Evolutionary conservation across 2,797 vertebrate species (phyloP).

Genomic region (Iguana delicatissima): DNA sequence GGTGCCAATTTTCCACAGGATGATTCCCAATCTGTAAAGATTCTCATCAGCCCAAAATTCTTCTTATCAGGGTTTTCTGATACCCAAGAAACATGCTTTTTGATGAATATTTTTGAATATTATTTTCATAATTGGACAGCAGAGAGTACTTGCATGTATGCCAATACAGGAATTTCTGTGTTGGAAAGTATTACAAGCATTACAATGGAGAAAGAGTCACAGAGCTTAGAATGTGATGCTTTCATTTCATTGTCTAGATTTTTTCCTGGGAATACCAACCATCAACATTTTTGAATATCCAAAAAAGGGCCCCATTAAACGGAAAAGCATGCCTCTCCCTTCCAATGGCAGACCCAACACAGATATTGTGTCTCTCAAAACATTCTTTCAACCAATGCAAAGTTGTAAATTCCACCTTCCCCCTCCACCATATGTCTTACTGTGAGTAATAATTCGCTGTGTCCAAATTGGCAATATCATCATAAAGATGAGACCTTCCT

Average conservation of each 20-base stretch:
- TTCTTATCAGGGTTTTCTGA: not conserved
- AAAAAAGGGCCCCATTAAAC: constrained; percentile 7
- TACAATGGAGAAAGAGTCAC: not conserved
- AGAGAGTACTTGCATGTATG: not conserved
- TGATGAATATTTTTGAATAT: too few relatives aligned
- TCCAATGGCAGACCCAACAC: not conserved
- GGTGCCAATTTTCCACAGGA: too few relatives aligned
- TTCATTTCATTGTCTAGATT: not conserved
- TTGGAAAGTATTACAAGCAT: not conserved
- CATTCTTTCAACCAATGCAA: constrained; percentile 33
- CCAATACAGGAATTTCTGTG: not conserved
- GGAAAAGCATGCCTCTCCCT: not conserved
- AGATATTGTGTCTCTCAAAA: constrained; percentile 44
- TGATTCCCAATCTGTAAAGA: too few relatives aligned
- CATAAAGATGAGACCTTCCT: constrained; percentile 64
- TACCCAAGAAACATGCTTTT: too few relatives aligned
- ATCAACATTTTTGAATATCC: not conserved
- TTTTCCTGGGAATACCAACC: not conserved
- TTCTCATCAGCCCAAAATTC: too few relatives aligned
- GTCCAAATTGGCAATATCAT: constrained; percentile 58
- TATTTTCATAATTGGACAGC: not conserved
- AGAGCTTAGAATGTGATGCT: not conserved
- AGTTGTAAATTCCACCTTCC: constrained; percentile 41
- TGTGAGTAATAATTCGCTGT: constrained; percentile 49
- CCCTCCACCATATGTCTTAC: constrained; percentile 51